These are phyloP conservation scores for Furcifer pardalis DNA, from an alignment of 2,797 vertebrate species.

Conservation along the genomic window DNA sequence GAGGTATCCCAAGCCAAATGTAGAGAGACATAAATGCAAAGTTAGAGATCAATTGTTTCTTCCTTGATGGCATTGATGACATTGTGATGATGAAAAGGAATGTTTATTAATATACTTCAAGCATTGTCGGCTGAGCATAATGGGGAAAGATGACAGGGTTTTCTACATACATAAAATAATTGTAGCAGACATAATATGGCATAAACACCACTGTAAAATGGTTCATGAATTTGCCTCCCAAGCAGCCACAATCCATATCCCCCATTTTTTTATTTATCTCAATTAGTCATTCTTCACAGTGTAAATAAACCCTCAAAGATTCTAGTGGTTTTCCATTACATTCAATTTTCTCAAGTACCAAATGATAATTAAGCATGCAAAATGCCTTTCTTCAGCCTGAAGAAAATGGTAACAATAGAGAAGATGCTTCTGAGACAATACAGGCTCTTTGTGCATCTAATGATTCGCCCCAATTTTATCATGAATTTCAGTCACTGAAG, in stretches of 20 bases:
- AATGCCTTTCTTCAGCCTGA: constrained; percentile 25
- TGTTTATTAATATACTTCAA: not conserved
- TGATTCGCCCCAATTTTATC: not conserved
- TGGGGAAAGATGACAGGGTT: not conserved
- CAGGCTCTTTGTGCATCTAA: not conserved
- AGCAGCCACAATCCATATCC: not conserved
- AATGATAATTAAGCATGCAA: constrained; percentile 28
- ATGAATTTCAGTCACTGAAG: not conserved
- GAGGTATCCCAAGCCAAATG: not conserved
- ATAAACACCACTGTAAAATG: not conserved
- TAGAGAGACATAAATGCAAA: not conserved
- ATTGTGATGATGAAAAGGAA: not conserved
- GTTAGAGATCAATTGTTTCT: not conserved
- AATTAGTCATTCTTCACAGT: not conserved
- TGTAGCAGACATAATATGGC: accelerated
- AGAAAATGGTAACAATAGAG: not conserved
- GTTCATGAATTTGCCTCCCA: constrained; percentile 6
- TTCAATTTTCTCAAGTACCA: constrained; percentile 13
- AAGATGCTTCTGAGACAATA: not conserved
- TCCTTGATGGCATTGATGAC: not conserved
- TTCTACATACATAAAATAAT: not conserved
- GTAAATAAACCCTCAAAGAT: not conserved
- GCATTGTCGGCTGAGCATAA: constrained; percentile 10
- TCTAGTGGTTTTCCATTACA: constrained; percentile 17
- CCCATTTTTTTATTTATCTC: constrained; percentile 20